Evolutionary conservation across 2,888 invertebrate genomes (phyloP).

Genomic region (Brachyopa scutellaris): DNA sequence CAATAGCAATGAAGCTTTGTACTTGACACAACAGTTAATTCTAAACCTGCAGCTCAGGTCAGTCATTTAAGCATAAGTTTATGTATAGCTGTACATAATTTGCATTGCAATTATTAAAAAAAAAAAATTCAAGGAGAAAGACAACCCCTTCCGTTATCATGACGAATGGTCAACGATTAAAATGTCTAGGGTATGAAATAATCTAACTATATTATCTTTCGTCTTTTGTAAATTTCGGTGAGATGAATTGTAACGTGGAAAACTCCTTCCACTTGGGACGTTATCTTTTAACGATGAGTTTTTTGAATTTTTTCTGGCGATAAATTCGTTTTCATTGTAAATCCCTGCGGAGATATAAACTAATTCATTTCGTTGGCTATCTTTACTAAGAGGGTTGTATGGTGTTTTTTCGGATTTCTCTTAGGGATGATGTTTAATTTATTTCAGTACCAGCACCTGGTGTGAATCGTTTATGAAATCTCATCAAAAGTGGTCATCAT

Average conservation of each 20-base stretch:
- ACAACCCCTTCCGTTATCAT: constrained; percentile 19
- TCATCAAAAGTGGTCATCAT: neutral
- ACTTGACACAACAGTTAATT: constrained; percentile 45
- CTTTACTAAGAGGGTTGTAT: constrained; percentile 17
- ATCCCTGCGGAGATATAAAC: constrained; percentile 35
- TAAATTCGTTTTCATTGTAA: too few relatives aligned
- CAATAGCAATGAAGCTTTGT: too few relatives aligned
- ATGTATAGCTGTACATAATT: neutral
- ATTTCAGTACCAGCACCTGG: constrained; percentile 46
- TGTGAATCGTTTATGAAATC: constrained; percentile 15
- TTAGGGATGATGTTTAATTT: constrained; percentile 42
- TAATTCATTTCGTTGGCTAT: constrained; percentile 22
- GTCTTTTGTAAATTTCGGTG: too few relatives aligned
- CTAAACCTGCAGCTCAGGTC: too few relatives aligned
- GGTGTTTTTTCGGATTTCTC: constrained; percentile 3
- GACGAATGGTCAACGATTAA: constrained; percentile 55
- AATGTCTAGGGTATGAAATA: constrained; percentile 11
- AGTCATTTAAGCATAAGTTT: too few relatives aligned
- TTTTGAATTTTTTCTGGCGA: too few relatives aligned
- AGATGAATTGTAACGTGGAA: too few relatives aligned
- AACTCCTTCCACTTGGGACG: neutral
- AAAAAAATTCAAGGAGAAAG: too few relatives aligned
- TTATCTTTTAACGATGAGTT: neutral
- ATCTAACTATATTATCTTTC: too few relatives aligned
- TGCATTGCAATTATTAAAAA: neutral